Evolutionary conservation across 2,888 invertebrate genomes (phyloP), one percentile per base, ranked within the genome.

Genomic region (Synanthedon andrenaeformis): DNA sequence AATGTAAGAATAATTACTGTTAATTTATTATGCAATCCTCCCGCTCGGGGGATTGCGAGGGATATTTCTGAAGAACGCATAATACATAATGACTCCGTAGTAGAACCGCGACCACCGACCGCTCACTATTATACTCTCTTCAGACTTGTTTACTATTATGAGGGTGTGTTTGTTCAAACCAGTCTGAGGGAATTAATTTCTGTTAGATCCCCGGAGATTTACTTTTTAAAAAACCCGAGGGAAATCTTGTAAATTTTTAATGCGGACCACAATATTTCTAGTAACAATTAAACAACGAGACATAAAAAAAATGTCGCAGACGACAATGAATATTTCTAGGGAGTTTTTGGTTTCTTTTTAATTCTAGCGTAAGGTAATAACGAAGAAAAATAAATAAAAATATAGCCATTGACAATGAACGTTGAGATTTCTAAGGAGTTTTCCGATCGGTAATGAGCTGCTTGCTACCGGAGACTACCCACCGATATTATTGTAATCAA

Each of bases 1-100:
- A 74, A 75, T 73, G 73, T 71, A 74, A 70, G 74, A 81, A 78
- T 81, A 82, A 82, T 82, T 78, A 77, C 74, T 60, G 72, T 74
- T 76, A 71, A 82, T 83, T 77, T 71, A 82, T 81, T 79, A 81
- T 79, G 76, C 78, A 77, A 71, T 74, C 75, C 73, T 66, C 70
- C 65, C 69, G 58, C 62, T 57, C 66, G 64, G 65, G 70, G 70
- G 72, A 70, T 69, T 66, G 62, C 61, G 65, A 62, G 64, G 62
- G 65, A 69, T 73, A 70, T 70, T 76, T 70, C 72, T 69, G 68
- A 76, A 76, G 73, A 70, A 70, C 66, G 65, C 67, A 66, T 70
- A 72, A 69, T 72, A 70, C 64, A 63, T 65, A 61, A 66, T 63
- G 52, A 54, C 53, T 60, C 55, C 51, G 55, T 54, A 54, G 56